A percentile compares a stretch with the other conserved stretches of the same genome.
phyloP scores from a whole-genome alignment of 1,140 invertebrate genomes.

The Doryteuthis pealeii region DNA sequence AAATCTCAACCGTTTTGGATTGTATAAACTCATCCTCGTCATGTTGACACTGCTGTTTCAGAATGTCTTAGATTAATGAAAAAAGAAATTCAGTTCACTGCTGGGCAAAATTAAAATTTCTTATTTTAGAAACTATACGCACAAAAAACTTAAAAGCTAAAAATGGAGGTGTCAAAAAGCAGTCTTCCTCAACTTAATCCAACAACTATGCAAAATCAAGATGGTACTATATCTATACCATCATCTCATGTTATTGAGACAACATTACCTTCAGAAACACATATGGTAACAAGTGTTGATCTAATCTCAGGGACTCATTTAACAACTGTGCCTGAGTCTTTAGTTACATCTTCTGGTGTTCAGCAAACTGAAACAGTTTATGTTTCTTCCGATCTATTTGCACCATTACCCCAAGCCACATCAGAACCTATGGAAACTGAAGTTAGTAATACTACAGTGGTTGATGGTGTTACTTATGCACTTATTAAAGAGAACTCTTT shows the following conservation, averaged over 20 bases:
- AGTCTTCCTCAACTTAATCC: slow-evolving; percentile 1
- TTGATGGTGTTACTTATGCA: slow-evolving; percentile 1
- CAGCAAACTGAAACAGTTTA: not conserved
- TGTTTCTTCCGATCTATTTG: not conserved
- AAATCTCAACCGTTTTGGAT: not conserved
- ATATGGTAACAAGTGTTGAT: not conserved
- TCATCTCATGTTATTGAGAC: not conserved
- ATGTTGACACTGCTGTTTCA: not conserved
- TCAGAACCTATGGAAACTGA: not conserved
- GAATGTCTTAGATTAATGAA: not conserved
- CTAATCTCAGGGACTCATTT: not conserved
- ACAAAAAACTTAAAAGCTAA: not conserved
- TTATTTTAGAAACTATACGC: not conserved
- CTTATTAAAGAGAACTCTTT: not conserved
- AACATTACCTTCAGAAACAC: not conserved
- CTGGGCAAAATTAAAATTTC: not conserved
- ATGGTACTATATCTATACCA: not conserved
- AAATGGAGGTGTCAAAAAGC: not conserved
- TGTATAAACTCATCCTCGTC: not conserved
- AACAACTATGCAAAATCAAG: not conserved
- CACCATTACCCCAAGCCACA: not conserved
- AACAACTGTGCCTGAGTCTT: not conserved
- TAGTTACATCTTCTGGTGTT: not conserved
- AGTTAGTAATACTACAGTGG: not conserved
- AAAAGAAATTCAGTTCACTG: not conserved